Evolutionary conservation across 1,140 invertebrate genomes (phyloP), one percentile per base, ranked within the genome.

Genomic region (Anagrus nilaparvatae): DNA sequence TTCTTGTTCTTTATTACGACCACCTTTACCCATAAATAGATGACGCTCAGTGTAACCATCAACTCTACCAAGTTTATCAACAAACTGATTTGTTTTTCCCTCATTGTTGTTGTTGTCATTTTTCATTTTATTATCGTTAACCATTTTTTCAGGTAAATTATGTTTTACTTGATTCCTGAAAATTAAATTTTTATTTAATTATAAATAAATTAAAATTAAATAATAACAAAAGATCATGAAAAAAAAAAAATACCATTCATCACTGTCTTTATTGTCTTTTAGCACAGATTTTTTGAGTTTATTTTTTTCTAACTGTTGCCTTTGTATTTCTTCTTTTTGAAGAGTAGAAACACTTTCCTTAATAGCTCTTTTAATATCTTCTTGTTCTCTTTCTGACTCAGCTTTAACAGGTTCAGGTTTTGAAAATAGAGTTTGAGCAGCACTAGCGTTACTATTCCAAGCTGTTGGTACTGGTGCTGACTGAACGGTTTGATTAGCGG

Each of bases 1-100:
- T 23, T 54, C 45, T 36, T 56, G 49, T 36, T 53, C 54, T 17
- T 36, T 51, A 17, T n/a, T 40, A 40, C 37, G 19, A n/a, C 42
- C 40, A 31, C 31, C 43, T 41, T 39, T 48, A 6, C 50, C 50
- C 38, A 51, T 45, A 24, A 45, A 49, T 21, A 47, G n/a, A 28
- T 42, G 33, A 34, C 38, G 34, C 25, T 51, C 52, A 17, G 39
- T 6, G 4, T 33, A 44, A 16, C 45, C 40, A 39, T 42, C 38
- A 6, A 45, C 20, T 42, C 44, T 49, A 31, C 47, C 46, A 28
- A 40, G 51, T 38, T 50, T 45, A 16, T 52, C 52, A 24, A 49
- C 18, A 34, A 33, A 34, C 40, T 31, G n/a, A n/a, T n/a, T n/a
- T n/a, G n/a, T n/a, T 46, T 23, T 44, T 47, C 14, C 47, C 48